phyloP scores from a whole-genome alignment of 2,888 invertebrate species.

The Dermolepida albohirtum region DNA sequence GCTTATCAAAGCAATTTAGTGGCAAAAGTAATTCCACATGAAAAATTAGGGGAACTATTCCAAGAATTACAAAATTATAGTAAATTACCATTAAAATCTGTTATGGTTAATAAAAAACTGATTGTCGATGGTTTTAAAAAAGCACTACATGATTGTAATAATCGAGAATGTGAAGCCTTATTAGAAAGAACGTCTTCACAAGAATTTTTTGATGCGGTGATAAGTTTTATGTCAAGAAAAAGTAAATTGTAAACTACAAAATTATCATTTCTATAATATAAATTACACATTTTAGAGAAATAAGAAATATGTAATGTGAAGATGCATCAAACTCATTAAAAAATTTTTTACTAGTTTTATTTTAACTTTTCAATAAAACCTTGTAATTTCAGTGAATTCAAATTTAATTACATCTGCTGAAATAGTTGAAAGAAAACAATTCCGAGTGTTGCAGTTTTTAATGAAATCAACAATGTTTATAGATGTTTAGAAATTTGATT shows the following conservation, averaged over 20 bases:
- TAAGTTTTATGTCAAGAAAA: conserved; percentile 65
- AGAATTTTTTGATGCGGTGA: conserved; percentile 74
- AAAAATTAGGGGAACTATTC: conserved; percentile 68
- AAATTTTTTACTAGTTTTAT: background rate
- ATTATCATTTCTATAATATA: too few species aligned
- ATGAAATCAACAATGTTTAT: too few species aligned
- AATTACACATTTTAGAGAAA: too few species aligned
- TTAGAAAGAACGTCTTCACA: conserved; percentile 73
- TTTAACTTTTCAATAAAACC: background rate
- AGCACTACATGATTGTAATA: conserved; percentile 74
- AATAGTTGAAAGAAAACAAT: too few species aligned
- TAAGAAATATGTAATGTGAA: background rate
- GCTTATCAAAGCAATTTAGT: conserved; percentile 84
- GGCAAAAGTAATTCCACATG: conserved; percentile 78
- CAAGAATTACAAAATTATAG: conserved; percentile 69
- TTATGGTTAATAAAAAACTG: conserved; percentile 79
- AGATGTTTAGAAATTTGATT: too few species aligned
- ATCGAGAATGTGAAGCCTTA: conserved; percentile 76
- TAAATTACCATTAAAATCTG: conserved; percentile 70
- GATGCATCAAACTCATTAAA: background rate
- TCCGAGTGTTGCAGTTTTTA: too few species aligned
- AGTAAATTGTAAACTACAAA: conserved; percentile 55
- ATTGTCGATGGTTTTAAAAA: conserved; percentile 72
- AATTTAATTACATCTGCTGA: too few species aligned
- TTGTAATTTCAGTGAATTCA: too few species aligned